Conservation (phyloP, 1,140 invertebrate species). For the Littorina saxatilis region DNA sequence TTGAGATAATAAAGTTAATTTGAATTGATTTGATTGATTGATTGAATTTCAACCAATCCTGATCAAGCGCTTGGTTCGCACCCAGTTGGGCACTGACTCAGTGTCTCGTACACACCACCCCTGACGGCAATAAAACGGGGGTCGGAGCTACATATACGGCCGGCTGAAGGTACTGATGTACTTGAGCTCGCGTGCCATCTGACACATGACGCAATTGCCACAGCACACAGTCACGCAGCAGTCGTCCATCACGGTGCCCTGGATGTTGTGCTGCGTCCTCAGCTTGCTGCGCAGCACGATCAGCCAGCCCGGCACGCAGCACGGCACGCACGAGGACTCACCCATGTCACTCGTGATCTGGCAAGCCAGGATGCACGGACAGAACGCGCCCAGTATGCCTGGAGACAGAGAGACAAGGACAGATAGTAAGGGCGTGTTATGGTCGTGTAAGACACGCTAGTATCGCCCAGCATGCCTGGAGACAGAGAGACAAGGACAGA, state of each 20-base stretch:
- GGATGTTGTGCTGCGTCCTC: slow-evolving; percentile 41
- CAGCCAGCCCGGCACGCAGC: slow-evolving; percentile 41
- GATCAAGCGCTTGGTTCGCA: too few relatives aligned
- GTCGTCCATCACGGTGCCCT: slow-evolving; percentile 42
- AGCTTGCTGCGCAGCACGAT: slow-evolving; percentile 45
- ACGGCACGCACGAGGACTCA: slow-evolving; percentile 47
- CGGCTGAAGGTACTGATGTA: neutral
- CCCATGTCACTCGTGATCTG: slow-evolving; percentile 38
- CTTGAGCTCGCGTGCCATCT: slow-evolving; percentile 35
- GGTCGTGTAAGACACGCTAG: too few relatives aligned
- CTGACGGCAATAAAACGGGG: too few relatives aligned
- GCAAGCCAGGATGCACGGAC: slow-evolving; percentile 2
- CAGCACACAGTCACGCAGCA: slow-evolving; percentile 28
- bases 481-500: neutral
- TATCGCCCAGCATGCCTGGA: neutral
- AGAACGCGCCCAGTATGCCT: slow-evolving; percentile 18
- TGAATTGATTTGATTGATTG: too few relatives aligned
- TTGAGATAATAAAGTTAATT: too few relatives aligned
- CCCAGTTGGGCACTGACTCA: too few relatives aligned
- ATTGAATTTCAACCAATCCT: too few relatives aligned
- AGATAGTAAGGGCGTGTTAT: neutral
- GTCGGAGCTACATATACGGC: too few relatives aligned
- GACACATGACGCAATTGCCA: slow-evolving; percentile 31
- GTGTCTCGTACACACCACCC: too few relatives aligned
- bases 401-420: neutral